Conservation (phyloP, 2,113 vertebrate species). For the Ranitomeya variabilis region DNA sequence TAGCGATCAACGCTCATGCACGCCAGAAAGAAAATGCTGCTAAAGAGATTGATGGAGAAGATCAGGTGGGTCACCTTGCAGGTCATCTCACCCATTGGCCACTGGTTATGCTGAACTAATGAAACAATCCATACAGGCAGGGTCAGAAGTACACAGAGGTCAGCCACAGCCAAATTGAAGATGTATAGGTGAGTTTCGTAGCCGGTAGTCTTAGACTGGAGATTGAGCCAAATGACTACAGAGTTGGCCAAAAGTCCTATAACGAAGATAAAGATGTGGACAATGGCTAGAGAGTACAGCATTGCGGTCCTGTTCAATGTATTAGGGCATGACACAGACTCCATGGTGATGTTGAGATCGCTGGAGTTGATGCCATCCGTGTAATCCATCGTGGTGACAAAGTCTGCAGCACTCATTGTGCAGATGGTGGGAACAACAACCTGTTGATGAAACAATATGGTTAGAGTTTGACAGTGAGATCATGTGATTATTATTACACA, state of each 20-base stretch:
- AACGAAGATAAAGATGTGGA: constrained; percentile 92
- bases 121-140: constrained; percentile 87
- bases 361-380: constrained; percentile 80
- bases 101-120: constrained; percentile 83
- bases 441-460: constrained; percentile 46
- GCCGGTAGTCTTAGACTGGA: constrained; percentile 82
- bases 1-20: constrained; percentile 96
- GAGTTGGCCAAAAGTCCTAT: constrained; percentile 88
- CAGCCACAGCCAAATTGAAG: constrained; percentile 85
- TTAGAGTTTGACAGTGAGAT: neutral
- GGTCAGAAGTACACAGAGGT: constrained; percentile 86
- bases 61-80: constrained; percentile 89
- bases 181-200: constrained; percentile 93
- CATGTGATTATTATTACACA: neutral
- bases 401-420: constrained; percentile 74
- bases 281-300: constrained; percentile 82
- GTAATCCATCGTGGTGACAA: constrained; percentile 73
- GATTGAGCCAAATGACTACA: constrained; percentile 91
- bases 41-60: constrained; percentile 88
- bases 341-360: constrained; percentile 76
- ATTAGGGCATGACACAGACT: constrained; percentile 74
- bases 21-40: constrained; percentile 91
- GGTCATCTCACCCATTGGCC: constrained; percentile 83
- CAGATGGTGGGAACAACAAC: neutral
- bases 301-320: constrained; percentile 78